These are phyloP conservation scores for Falco berigora DNA, from an alignment of 2,797 vertebrate species.

Conservation along the genomic window DNA sequence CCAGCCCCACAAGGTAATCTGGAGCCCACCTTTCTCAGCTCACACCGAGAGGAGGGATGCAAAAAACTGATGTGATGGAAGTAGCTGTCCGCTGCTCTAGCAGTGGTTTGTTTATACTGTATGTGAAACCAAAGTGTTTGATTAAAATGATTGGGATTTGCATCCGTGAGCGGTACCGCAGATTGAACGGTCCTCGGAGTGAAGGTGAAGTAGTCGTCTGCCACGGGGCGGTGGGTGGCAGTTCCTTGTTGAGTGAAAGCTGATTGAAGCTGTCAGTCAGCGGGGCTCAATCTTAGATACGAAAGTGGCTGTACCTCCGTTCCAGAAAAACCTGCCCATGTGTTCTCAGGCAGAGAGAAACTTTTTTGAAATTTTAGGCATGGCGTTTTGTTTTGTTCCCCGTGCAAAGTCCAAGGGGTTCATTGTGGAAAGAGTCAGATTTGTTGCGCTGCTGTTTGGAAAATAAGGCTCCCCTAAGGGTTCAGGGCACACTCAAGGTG, in stretches of 20 bases:
- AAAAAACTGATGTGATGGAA: not conserved
- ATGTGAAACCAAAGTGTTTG: not conserved
- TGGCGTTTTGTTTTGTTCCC: not conserved
- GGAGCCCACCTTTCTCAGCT: not conserved
- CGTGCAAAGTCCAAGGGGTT: not conserved
- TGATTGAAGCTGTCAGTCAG: not conserved
- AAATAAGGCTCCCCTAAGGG: not conserved
- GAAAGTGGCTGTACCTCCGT: not conserved
- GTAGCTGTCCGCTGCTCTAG: not conserved
- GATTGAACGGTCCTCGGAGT: accelerated
- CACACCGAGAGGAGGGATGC: accelerated
- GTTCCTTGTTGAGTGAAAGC: not conserved
- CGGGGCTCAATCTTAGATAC: accelerated
- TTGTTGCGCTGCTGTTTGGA: not conserved
- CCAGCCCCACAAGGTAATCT: not conserved
- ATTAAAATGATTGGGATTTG: not conserved
- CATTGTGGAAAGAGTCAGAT: not conserved
- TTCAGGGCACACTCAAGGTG: accelerated
- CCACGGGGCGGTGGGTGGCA: not conserved
- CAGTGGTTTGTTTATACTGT: not conserved
- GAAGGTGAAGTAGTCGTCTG: accelerated
- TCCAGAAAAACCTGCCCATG: not conserved
- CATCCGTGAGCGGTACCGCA: not conserved
- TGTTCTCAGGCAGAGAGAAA: not conserved
- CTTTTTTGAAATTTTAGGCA: not conserved